Percentiles rank a stretch among this genome's conserved stretches.
Evolutionary conservation across 2,888 invertebrate genomes (phyloP).

Genomic region (Elysia crispata): DNA sequence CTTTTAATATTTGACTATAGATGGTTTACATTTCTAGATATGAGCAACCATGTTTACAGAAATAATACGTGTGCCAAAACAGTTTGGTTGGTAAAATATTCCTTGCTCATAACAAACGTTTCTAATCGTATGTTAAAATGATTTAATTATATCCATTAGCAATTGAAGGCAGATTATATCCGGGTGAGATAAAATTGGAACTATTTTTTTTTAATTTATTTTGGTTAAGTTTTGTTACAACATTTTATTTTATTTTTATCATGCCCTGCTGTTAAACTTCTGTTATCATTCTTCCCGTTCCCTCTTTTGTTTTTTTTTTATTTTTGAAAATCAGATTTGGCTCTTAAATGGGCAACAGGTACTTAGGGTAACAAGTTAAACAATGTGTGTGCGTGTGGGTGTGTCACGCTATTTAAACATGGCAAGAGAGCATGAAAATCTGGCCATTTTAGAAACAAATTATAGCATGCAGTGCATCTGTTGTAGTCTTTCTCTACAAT

Average conservation of each 20-base stretch:
- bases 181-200: not conserved
- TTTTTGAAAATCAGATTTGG: not conserved
- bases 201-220: not conserved
- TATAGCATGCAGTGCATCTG: not conserved
- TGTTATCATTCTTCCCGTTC: not conserved
- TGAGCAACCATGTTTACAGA: no score
- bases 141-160: not conserved
- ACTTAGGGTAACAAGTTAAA: no score
- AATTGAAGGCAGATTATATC: not conserved
- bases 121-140: no score
- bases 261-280: not conserved
- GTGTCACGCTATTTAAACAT: not conserved
- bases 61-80: no score
- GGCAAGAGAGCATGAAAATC: not conserved
- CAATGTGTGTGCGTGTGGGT: no score
- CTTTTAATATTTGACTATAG: no score
- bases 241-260: not conserved
- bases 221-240: not conserved
- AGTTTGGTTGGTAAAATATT: no score
- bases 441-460: no score
- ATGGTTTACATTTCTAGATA: no score
- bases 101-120: no score
- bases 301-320: not conserved
- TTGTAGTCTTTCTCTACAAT: not conserved
- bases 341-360: no score